A percentile compares a stretch with the other conserved stretches of the same genome.
Conservation (phyloP, 2,113 vertebrate species). For the Peucedramus taeniatus region DNA sequence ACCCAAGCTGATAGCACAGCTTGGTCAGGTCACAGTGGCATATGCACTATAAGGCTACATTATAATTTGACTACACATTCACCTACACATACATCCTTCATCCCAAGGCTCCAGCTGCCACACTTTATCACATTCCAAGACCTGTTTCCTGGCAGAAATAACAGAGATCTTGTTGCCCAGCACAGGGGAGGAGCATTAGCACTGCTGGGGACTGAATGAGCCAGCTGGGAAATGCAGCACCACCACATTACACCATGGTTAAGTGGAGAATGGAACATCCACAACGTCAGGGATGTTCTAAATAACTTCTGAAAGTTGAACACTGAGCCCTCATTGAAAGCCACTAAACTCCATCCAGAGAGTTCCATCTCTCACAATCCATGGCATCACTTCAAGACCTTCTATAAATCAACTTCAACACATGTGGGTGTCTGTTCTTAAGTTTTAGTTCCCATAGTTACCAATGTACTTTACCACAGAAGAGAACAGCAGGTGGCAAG, state of each 20-base stretch:
- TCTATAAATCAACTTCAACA: constrained; percentile 51
- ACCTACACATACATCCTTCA: not conserved
- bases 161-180: not conserved
- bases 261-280: not conserved
- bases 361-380: not conserved
- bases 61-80: not conserved
- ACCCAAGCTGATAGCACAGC: not conserved
- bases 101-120: not conserved
- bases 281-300: fast-evolving
- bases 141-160: not conserved
- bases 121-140: not conserved
- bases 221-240: not conserved
- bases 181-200: not conserved
- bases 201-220: not conserved
- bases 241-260: fast-evolving
- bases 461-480: constrained; percentile 27
- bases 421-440: constrained; percentile 58
- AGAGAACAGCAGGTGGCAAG: constrained; percentile 42
- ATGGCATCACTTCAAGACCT: constrained; percentile 46
- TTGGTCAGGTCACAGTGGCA: not conserved
- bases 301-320: not conserved
- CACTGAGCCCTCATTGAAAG: not conserved
- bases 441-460: constrained; percentile 67
- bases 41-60: fast-evolving
- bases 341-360: not conserved